Percentiles rank a stretch among this genome's conserved stretches.
phyloP scores from a whole-genome alignment of 2,113 vertebrate genomes.

The Upupa epops region DNA sequence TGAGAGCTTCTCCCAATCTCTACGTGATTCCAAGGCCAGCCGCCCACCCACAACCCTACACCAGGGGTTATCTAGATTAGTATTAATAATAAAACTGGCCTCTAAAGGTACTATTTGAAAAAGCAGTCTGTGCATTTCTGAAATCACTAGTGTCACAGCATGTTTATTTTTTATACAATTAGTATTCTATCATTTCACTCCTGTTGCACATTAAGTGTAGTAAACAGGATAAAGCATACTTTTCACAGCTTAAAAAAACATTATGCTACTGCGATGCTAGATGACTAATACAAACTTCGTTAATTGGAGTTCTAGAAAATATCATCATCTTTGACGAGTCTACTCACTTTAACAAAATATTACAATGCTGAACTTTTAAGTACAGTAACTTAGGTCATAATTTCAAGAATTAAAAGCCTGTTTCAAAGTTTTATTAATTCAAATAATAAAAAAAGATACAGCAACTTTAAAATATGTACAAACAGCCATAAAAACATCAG shows the following conservation, averaged over 20 bases:
- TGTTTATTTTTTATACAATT: background rate
- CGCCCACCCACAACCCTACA: background rate
- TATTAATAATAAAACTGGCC: too few relatives aligned
- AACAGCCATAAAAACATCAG: constrained; percentile 1
- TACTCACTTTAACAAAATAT: background rate
- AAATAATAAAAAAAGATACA: constrained; percentile 65
- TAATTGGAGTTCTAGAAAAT: background rate
- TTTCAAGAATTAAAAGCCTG: background rate
- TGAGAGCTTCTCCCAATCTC: background rate
- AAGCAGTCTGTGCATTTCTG: background rate
- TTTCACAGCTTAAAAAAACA: background rate
- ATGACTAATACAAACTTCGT: background rate
- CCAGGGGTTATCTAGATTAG: background rate
- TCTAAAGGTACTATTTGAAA: background rate
- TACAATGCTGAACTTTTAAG: background rate
- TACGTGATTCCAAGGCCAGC: background rate
- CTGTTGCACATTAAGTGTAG: background rate
- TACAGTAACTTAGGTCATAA: background rate
- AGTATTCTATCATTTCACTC: background rate
- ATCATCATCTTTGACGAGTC: background rate
- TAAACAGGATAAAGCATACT: background rate
- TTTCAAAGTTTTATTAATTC: constrained; percentile 70
- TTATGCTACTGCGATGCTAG: background rate
- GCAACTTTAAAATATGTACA: constrained; percentile 67
- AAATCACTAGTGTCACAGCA: background rate